Base-by-base conservation (phyloP, 1,140 invertebrate genomes). In the Trachelipus rathkii region DNA sequence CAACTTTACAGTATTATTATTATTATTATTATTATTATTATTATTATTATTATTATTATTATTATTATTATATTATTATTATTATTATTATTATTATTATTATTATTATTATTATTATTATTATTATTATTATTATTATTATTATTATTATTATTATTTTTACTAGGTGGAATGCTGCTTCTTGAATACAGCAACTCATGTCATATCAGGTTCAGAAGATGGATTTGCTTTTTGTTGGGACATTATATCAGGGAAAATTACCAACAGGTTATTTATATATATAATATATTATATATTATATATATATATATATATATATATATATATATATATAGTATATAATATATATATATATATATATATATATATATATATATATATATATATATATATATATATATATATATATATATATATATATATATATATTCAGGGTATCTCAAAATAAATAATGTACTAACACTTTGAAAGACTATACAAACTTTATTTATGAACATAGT, bases 211-310 rank as follows among this genome's bases (percentile, higher is more conserved):
- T 0, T 97, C 95, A 0, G 90, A 90, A 50, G 91, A 93, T 83
- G 95, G 95, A 0, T 87, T 88, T 82, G 86, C 97, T 4, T 93
- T 92, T 86, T 89, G 92, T 81, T 99, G 95, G 94, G 93, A 97
- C 85, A 86, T 97, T 70, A 89, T 96, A 7, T 70, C 78, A 19
- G 71, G 71, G 4, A 69, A 78, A n/a, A 44, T 78, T n/a, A 60
- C 73, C n/a, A 68, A 75, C 33, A 80, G 71, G 79, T 81, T 71
- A 78, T 77, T 60, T 24, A 53, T 7, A 46, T 10, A 33, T 19
- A 24, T 15, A 10, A 86, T 86, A 88, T 89, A 0, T 87, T 91
- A 0, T 87, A 90, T 79, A 92, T 92, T 0, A 78, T 93, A n/a
- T 88, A 87, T 80, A 87, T 90, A 75, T 92, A 93, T 88, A n/a